Percentiles rank a stretch among this genome's conserved stretches.
Evolutionary conservation across 2,888 invertebrate species (phyloP).

Genomic region (Drosophila gaucha): DNA sequence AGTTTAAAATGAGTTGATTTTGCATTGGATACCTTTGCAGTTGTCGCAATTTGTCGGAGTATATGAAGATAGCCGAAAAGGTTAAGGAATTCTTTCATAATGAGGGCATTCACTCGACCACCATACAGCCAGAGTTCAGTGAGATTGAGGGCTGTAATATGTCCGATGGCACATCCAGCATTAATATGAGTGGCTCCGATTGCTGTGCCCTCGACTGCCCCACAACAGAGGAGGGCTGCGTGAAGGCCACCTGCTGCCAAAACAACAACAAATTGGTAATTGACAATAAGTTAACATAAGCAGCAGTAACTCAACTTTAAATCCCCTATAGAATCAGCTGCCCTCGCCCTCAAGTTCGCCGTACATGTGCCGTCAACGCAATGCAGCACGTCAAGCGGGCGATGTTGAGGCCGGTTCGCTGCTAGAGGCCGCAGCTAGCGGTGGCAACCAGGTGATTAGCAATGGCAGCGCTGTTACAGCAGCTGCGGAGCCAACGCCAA

Average conservation of each 20-base stretch:
- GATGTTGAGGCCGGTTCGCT: conserved; percentile 84
- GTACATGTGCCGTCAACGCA: conserved; percentile 92
- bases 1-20: background rate
- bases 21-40: conserved; percentile 83
- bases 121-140: conserved; percentile 98
- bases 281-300: background rate
- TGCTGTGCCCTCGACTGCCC: conserved; percentile 95
- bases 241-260: conserved; percentile 93
- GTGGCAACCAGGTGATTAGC: conserved; percentile 62
- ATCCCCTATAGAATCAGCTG: conserved; percentile 84
- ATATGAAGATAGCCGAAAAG: conserved; percentile 98
- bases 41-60: conserved; percentile 96
- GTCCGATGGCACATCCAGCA: conserved; percentile 85
- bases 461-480: conserved; percentile 53
- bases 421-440: conserved; percentile 77
- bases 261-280: conserved; percentile 84
- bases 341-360: conserved; percentile 93
- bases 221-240: conserved; percentile 92
- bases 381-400: conserved; percentile 86
- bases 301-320: background rate
- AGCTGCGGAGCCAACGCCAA: conserved; percentile 57
- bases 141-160: conserved; percentile 88
- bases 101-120: conserved; percentile 99
- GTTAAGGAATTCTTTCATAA: conserved; percentile 99
- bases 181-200: conserved; percentile 86